phyloP scores from a whole-genome alignment of 2,797 vertebrate genomes.

The Smutsia gigantea region DNA sequence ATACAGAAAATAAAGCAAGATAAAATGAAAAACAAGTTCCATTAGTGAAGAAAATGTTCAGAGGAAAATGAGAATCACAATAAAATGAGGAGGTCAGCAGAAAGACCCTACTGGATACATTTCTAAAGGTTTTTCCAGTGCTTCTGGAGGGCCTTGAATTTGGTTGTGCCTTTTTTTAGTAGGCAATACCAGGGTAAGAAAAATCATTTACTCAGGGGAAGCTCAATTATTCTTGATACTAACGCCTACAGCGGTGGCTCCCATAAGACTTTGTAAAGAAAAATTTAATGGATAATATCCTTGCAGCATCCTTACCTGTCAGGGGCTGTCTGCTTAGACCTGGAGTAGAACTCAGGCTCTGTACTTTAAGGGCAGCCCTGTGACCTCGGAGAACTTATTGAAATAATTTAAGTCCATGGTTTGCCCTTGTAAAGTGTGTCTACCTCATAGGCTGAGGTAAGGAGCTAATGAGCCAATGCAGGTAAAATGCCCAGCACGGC shows the following conservation, averaged over 20 bases:
- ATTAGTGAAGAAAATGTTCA: not conserved
- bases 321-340: not conserved
- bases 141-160: not conserved
- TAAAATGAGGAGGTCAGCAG: not conserved
- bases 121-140: not conserved
- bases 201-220: not conserved
- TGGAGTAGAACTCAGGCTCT: not conserved
- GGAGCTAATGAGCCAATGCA: not conserved
- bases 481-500: not conserved
- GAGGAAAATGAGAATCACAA: not conserved
- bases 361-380: not conserved
- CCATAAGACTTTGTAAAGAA: not conserved
- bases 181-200: not conserved
- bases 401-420: not conserved
- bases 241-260: not conserved
- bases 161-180: not conserved
- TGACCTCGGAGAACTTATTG: not conserved
- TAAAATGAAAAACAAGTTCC: not conserved
- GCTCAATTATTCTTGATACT: not conserved
- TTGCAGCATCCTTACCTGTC: not conserved
- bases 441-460: not conserved
- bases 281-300: not conserved
- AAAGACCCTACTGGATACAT: not conserved
- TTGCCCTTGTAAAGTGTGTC: not conserved
- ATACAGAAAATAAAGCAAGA: constrained; percentile 28